Conservation (phyloP, 2,797 vertebrate species). For the Eidolon dupreanum region DNA sequence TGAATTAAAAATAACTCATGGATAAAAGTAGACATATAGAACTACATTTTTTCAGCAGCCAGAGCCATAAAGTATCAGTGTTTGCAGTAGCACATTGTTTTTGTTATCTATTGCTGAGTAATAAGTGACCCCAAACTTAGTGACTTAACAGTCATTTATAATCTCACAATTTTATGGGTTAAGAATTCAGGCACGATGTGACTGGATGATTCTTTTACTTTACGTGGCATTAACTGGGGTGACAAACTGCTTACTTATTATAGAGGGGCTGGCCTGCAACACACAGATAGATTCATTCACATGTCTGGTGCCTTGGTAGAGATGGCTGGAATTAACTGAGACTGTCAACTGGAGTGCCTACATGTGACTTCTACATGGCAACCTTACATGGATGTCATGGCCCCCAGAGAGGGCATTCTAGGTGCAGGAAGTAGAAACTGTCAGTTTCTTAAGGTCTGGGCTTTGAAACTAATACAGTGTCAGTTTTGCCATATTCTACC, state of each 20-base stretch:
- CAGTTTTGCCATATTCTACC: neutral
- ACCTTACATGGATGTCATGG: neutral
- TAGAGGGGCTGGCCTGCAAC: neutral
- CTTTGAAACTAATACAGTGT: neutral
- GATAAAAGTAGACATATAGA: neutral
- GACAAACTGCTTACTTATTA: neutral
- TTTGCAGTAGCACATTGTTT: neutral
- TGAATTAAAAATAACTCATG: neutral
- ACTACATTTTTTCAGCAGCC: neutral
- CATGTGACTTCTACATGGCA: neutral
- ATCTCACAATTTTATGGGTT: neutral
- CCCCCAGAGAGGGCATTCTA: neutral
- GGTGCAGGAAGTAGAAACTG: neutral
- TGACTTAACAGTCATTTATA: neutral
- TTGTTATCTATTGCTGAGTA: neutral
- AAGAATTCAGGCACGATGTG: neutral
- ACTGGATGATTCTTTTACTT: neutral
- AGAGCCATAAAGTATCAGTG: neutral
- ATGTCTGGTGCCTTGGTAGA: neutral
- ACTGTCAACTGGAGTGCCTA: neutral
- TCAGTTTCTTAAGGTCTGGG: neutral
- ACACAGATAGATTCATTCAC: neutral
- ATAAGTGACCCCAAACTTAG: neutral
- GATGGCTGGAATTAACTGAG: neutral
- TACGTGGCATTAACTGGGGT: neutral